Percentiles rank a stretch among this genome's conserved stretches.
Conservation (phyloP, 1,140 invertebrate species). For the Zaprionus nigranus region DNA sequence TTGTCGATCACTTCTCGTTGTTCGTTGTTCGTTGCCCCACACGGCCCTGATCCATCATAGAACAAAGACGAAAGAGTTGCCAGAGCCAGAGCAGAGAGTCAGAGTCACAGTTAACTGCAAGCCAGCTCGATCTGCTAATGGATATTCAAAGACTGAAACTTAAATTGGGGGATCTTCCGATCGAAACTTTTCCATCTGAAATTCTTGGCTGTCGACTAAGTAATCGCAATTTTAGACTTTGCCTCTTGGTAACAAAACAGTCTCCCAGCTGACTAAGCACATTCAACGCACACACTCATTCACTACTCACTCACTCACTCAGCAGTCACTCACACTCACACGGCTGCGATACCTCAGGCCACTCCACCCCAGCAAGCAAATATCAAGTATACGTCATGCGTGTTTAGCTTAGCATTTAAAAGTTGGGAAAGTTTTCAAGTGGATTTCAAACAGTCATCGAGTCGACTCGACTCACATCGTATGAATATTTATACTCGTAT, state of each 20-base stretch:
- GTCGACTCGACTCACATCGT: not conserved
- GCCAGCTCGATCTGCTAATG: not conserved
- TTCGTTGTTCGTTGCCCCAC: not conserved
- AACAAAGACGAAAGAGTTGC: not conserved
- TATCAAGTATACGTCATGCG: conserved; percentile 43
- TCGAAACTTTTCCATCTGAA: not conserved
- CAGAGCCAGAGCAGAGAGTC: not conserved
- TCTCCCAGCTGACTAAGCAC: conserved; percentile 12
- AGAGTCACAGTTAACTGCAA: not conserved
- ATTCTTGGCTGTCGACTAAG: not conserved
- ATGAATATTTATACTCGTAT: conserved; percentile 50
- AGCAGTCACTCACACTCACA: not conserved
- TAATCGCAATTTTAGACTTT: conserved; percentile 13
- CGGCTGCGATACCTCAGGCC: too few species aligned
- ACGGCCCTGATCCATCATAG: conserved; percentile 23
- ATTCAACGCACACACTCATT: not conserved
- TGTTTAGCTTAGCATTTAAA: conserved; percentile 22
- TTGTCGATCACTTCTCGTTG: conserved; percentile 15
- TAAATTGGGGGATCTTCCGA: conserved; percentile 2
- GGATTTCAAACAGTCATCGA: conserved; percentile 25
- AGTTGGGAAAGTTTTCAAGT: conserved; percentile 32
- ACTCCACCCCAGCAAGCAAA: not conserved
- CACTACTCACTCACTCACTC: not conserved
- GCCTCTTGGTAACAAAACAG: conserved; percentile 12
- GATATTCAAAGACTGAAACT: not conserved